A percentile compares a stretch with the other conserved stretches of the same genome.
These are phyloP conservation scores for Acanthurus lineatus DNA, from an alignment of 2,797 vertebrate genomes.

Conservation along the genomic window DNA sequence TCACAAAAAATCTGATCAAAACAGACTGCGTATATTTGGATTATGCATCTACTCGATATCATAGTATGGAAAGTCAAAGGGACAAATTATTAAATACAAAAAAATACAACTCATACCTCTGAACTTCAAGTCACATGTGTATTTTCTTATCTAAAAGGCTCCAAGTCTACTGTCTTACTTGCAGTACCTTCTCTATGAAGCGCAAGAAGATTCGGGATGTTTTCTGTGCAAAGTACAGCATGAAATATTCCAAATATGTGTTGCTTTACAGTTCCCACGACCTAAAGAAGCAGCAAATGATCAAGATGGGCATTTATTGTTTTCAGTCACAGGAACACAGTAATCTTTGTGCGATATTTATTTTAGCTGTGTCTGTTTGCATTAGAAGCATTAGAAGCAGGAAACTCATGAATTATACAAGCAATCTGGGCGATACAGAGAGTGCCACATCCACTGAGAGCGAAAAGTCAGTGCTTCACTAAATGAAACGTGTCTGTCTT, in stretches of 20 bases:
- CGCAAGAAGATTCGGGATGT: background rate
- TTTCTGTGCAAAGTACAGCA: background rate
- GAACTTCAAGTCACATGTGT: background rate
- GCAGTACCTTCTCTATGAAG: background rate
- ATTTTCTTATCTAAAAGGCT: background rate
- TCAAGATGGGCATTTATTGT: background rate
- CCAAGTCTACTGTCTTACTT: background rate
- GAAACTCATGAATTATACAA: background rate
- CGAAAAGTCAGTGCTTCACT: slow-evolving; percentile 14
- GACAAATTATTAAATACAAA: background rate
- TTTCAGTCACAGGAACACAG: background rate
- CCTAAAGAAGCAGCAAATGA: background rate
- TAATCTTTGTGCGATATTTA: too few species aligned
- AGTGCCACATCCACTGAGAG: slow-evolving; percentile 11
- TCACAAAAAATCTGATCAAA: background rate
- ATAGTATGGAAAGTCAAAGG: background rate
- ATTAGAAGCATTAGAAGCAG: background rate
- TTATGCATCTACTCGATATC: background rate
- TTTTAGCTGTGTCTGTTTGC: background rate
- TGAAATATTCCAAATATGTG: slow-evolving; percentile 20
- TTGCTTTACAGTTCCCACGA: background rate
- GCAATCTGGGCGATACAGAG: background rate
- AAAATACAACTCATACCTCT: background rate
- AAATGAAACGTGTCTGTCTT: slow-evolving; percentile 40
- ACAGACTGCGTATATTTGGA: background rate